Evolutionary conservation across 2,888 invertebrate species (phyloP).

Genomic region (Julus scanicus): DNA sequence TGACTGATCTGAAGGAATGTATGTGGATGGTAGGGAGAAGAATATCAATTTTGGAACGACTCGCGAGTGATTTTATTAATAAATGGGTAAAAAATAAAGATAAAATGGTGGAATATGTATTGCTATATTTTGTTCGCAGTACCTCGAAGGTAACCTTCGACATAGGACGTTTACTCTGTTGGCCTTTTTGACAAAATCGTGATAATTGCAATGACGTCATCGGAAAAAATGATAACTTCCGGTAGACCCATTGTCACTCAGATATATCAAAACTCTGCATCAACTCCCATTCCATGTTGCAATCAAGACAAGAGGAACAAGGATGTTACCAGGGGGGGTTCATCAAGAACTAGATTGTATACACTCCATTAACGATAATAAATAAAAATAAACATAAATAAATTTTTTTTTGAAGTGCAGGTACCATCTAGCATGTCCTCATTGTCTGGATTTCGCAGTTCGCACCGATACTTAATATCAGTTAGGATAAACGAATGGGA

Average conservation of each 20-base stretch:
- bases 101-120: constrained; percentile 7
- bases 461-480: background rate
- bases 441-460: background rate
- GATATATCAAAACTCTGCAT: background rate
- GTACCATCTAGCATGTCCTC: background rate
- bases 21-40: background rate
- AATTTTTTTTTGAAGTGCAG: background rate
- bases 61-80: background rate
- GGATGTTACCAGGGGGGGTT: background rate
- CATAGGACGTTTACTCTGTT: background rate
- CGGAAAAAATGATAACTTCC: constrained; percentile 28
- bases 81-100: background rate
- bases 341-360: background rate
- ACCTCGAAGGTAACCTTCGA: background rate
- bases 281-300: background rate
- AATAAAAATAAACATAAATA: background rate
- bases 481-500: constrained; percentile 5
- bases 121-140: constrained; percentile 15
- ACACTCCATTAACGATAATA: background rate
- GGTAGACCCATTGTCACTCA: background rate
- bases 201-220: background rate
- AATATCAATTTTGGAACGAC: background rate
- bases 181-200: background rate
- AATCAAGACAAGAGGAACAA: background rate
- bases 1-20: background rate